Conservation (phyloP, 2,113 vertebrate genomes). For the Lanius collurio region DNA sequence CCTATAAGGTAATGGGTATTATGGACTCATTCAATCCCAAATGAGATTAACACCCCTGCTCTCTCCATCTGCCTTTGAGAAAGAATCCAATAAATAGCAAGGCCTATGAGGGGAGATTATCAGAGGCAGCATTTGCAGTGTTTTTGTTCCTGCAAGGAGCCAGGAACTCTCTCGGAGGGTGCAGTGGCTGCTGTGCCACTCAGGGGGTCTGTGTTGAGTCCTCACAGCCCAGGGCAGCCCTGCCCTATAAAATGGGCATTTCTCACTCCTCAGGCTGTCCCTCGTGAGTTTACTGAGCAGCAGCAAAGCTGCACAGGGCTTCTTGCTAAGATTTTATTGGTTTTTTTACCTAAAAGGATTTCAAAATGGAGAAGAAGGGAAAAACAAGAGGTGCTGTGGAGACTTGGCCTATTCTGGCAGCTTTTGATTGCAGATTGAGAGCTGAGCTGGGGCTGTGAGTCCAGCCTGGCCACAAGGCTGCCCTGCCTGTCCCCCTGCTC, state of each 20-base stretch:
- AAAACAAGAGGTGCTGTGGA: neutral
- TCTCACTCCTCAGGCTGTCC: neutral
- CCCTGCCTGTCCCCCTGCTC: neutral
- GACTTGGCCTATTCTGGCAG: neutral
- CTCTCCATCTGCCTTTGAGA: conserved; percentile 49
- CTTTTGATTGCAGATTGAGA: neutral
- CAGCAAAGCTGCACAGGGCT: neutral
- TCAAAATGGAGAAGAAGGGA: neutral
- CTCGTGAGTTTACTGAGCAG: accelerated
- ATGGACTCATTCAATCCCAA: neutral
- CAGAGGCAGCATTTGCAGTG: neutral
- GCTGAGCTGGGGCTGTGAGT: neutral
- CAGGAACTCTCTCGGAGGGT: accelerated
- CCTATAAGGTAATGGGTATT: neutral
- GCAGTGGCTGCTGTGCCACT: neutral
- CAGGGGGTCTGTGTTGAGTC: accelerated
- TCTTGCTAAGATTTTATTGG: neutral
- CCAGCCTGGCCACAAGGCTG: neutral
- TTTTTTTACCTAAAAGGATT: neutral
- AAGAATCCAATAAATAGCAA: neutral
- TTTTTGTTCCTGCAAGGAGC: neutral
- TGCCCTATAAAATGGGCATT: neutral
- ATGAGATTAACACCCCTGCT: conserved; percentile 24
- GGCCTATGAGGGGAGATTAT: neutral
- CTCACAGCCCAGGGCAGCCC: accelerated